These are phyloP conservation scores for Cuniculus paca DNA, from an alignment of 2,797 vertebrate species.

Conservation along the genomic window DNA sequence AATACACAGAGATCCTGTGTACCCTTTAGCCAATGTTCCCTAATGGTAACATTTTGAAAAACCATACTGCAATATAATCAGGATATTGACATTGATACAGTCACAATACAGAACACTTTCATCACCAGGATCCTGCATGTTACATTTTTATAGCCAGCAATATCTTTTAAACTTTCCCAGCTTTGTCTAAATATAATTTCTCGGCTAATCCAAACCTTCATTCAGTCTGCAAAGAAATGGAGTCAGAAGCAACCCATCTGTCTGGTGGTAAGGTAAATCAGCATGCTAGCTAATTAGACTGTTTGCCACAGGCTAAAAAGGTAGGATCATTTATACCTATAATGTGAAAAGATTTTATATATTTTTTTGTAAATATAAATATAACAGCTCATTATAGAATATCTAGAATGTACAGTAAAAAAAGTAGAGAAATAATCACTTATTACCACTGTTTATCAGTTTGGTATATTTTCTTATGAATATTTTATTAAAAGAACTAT, in stretches of 20 bases:
- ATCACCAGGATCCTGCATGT: not conserved
- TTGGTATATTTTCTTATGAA: not conserved
- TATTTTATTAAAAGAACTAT: not conserved
- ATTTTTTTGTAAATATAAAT: slow-evolving; percentile 42
- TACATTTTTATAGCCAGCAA: not conserved
- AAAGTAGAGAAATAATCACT: not conserved
- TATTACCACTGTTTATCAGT: not conserved
- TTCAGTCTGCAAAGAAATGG: not conserved
- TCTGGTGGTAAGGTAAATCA: slow-evolving; percentile 41
- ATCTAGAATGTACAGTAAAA: not conserved
- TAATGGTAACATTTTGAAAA: not conserved
- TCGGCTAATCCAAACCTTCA: not conserved
- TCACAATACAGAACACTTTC: not conserved
- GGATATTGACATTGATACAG: not conserved
- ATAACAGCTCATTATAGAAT: not conserved
- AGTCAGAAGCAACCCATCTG: slow-evolving; percentile 13
- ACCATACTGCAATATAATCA: too few relatives aligned
- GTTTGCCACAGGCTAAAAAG: not conserved
- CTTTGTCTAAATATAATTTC: slow-evolving; percentile 51
- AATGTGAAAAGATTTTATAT: not conserved
- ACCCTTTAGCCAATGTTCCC: not conserved
- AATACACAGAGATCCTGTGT: not conserved
- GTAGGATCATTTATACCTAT: not conserved
- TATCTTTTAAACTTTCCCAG: not conserved
- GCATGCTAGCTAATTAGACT: not conserved